These are phyloP conservation scores for Crotalus helleri DNA, from an alignment of 2,113 vertebrate genomes.

Conservation along the genomic window DNA sequence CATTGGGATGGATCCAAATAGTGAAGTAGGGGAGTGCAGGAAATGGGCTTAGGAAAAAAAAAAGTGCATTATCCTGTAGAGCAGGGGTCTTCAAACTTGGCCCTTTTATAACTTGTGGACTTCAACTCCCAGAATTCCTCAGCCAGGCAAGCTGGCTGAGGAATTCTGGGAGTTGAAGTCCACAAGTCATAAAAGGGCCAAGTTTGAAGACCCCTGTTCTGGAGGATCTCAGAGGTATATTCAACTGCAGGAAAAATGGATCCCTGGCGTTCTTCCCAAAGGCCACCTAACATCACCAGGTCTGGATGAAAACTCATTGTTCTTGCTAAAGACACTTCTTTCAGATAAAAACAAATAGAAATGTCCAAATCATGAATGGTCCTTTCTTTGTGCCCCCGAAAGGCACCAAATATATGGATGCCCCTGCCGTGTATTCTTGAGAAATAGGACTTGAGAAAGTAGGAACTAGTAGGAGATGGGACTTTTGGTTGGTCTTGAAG, in stretches of 20 bases:
- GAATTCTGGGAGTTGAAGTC: too few species aligned
- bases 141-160: too few species aligned
- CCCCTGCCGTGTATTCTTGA: not conserved
- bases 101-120: too few species aligned
- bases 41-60: not conserved
- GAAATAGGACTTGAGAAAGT: not conserved
- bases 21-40: not conserved
- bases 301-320: not conserved
- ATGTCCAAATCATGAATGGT: not conserved
- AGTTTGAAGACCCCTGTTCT: too few species aligned
- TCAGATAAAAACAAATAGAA: not conserved
- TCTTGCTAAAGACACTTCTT: not conserved
- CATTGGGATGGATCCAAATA: not conserved
- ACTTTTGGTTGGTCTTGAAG: not conserved
- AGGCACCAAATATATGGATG: not conserved
- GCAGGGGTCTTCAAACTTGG: too few species aligned
- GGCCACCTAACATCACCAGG: not conserved
- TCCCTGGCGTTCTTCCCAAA: not conserved
- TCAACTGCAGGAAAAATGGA: not conserved
- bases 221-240: not conserved
- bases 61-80: too few species aligned
- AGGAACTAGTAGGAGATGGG: too few species aligned
- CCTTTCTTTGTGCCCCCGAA: not conserved
- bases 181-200: too few species aligned
- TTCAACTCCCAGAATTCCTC: too few species aligned